Base-by-base conservation (phyloP, 2,888 invertebrate species). In the Saturnia japonica region DNA sequence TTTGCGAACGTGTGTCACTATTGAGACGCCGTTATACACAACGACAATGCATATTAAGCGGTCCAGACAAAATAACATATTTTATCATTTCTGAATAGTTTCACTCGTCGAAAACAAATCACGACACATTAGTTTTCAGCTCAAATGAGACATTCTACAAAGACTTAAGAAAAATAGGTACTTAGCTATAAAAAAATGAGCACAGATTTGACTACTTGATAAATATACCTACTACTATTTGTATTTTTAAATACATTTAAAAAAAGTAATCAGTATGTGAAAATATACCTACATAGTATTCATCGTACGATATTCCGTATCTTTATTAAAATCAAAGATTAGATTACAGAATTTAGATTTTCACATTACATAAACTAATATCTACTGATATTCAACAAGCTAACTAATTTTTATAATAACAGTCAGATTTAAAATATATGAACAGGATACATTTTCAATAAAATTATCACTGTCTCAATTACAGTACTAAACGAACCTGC, bases 21-120 rank as follows among this genome's bases (percentile, higher is more conserved):
- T 75, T 80, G 78, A 79, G 79, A 76, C 79, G 83, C 85, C 73
- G 77, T 85, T 83, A 84, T 84, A 86, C 85, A 78, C 77, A 75
- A 73, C 81, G 78, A 80, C 28, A 14, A 60, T 90, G 88, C 88
- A 89, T 87, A 85, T 80, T 82, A 84, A 79, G 76, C 82, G 76
- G 79, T 79, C 80, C 78, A 77, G 72, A 28, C 40, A 64, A 40
- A 77, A 81, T 85, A 85, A 85, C 85, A 85, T 85, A 83, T 84
- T 85, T 81, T 86, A 83, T 86, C 87, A 82, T 85, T 85, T 80
- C 76, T 75, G 81, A 86, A 85, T 85, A 85, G 85, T 86, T 86
- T 84, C 79, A 76, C 76, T 74, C 77, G 75, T 77, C 76, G 78
- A 81, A 82, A 83, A 84, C 82, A 84, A 84, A 85, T 83, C 82